These are phyloP conservation scores for Aelia acuminata DNA, from an alignment of 2,888 invertebrate genomes.

Conservation along the genomic window DNA sequence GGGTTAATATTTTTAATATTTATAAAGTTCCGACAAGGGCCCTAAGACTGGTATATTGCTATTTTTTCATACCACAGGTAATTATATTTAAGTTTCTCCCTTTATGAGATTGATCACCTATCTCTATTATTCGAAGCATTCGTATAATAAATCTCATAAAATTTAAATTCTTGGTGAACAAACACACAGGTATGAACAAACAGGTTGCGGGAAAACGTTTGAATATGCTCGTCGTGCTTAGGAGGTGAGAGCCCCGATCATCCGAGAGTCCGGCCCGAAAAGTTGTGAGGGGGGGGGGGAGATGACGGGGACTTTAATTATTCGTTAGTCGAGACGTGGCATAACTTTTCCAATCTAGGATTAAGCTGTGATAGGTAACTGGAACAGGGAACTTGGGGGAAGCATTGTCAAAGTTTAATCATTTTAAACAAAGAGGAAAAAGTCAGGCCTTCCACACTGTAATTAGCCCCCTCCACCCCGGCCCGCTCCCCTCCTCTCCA, in stretches of 20 bases:
- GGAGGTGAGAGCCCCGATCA: background rate
- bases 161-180: too few relatives aligned
- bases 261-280: background rate
- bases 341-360: conserved; percentile 50
- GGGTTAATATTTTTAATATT: too few relatives aligned
- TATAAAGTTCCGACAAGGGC: too few relatives aligned
- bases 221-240: background rate
- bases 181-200: background rate
- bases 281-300: too few relatives aligned
- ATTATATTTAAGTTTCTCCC: too few relatives aligned
- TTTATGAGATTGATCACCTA: too few relatives aligned
- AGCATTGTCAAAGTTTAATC: conserved; percentile 51
- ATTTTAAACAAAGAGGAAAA: conserved; percentile 49
- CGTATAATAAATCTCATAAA: too few relatives aligned
- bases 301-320: conserved; percentile 43
- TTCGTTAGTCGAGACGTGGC: conserved; percentile 41
- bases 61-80: too few relatives aligned
- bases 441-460: background rate
- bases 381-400: conserved; percentile 15
- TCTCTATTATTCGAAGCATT: too few relatives aligned
- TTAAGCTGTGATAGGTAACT: conserved; percentile 44
- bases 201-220: background rate
- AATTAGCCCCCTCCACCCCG: background rate
- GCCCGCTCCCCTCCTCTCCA: background rate
- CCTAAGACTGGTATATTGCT: too few relatives aligned